A percentile compares a stretch with the other conserved stretches of the same genome.
phyloP scores from a whole-genome alignment of 2,113 vertebrate species.

The Oxyruncus cristatus region DNA sequence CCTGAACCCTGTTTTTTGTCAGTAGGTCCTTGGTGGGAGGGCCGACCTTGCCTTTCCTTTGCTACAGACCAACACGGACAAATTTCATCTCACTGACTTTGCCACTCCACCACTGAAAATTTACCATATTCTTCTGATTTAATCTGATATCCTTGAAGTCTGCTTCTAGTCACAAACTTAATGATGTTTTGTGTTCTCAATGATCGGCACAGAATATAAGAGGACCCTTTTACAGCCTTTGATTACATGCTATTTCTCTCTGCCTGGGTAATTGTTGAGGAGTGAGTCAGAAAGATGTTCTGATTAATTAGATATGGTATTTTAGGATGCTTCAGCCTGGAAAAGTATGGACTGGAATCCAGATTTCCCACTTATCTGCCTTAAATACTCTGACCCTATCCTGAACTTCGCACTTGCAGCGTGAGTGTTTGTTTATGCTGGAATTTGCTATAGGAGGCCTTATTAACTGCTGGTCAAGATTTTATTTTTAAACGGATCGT shows the following conservation, averaged over 20 bases:
- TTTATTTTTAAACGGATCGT: conserved; percentile 74
- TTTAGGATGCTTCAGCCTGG: conserved; percentile 53
- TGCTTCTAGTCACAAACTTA: conserved; percentile 28
- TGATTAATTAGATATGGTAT: conserved; percentile 74
- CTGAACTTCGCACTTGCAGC: conserved; percentile 25
- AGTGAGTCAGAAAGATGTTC: conserved; percentile 63
- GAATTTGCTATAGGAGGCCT: conserved; percentile 56
- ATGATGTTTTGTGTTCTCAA: conserved; percentile 28
- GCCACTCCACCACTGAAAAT: background rate
- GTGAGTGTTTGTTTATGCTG: conserved; percentile 65
- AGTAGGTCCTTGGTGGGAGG: background rate
- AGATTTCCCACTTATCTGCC: conserved; percentile 63
- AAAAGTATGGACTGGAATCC: conserved; percentile 64
- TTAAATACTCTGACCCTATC: conserved; percentile 46
- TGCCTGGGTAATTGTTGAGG: conserved; percentile 66
- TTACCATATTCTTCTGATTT: background rate
- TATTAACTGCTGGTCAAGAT: conserved; percentile 67
- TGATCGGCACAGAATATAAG: conserved; percentile 18
- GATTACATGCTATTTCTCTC: conserved; percentile 65
- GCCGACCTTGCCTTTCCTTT: background rate
- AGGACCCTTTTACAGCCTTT: conserved; percentile 54
- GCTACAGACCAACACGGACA: fast-evolving
- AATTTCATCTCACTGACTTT: background rate
- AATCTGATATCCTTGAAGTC: background rate
- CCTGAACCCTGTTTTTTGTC: background rate